Percentiles rank a stretch among this genome's conserved stretches.
Conservation (phyloP, 2,888 invertebrate genomes). For the Myathropa florea region DNA sequence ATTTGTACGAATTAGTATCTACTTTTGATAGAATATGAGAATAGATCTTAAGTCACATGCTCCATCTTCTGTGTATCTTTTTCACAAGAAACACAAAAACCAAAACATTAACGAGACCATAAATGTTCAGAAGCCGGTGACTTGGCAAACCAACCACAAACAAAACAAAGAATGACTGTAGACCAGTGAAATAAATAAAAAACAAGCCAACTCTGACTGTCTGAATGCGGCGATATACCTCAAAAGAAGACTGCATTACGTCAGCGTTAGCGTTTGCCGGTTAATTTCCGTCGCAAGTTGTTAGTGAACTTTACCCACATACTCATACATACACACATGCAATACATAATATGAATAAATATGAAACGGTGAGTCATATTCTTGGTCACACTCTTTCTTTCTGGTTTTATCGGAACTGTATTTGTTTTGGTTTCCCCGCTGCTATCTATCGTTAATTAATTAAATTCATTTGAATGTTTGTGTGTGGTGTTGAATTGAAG, state of each 20-base stretch:
- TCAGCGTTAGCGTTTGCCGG: slow-evolving; percentile 33
- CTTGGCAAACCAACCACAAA: not conserved
- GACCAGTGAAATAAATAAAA: not conserved
- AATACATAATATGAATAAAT: too few relatives aligned
- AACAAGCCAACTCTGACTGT: not conserved
- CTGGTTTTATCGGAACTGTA: not conserved
- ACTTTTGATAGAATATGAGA: too few relatives aligned
- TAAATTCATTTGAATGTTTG: not conserved
- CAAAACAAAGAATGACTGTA: not conserved
- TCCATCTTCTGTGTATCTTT: too few relatives aligned
- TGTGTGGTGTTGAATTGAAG: not conserved
- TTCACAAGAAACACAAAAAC: too few relatives aligned
- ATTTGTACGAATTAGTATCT: too few relatives aligned
- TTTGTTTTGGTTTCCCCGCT: not conserved
- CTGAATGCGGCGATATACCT: not conserved
- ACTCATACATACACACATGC: not conserved
- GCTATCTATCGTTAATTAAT: slow-evolving; percentile 1
- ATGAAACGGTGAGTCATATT: slow-evolving; percentile 10
- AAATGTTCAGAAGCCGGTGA: not conserved
- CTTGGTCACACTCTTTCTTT: not conserved
- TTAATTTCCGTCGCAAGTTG: slow-evolving; percentile 41
- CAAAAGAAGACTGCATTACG: slow-evolving; percentile 16
- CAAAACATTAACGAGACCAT: not conserved
- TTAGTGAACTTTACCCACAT: slow-evolving; percentile 30
- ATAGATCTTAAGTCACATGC: too few relatives aligned